Percentiles rank a stretch among this genome's conserved stretches.
phyloP scores from a whole-genome alignment of 2,888 invertebrate genomes.

The Notodonta dromedarius region DNA sequence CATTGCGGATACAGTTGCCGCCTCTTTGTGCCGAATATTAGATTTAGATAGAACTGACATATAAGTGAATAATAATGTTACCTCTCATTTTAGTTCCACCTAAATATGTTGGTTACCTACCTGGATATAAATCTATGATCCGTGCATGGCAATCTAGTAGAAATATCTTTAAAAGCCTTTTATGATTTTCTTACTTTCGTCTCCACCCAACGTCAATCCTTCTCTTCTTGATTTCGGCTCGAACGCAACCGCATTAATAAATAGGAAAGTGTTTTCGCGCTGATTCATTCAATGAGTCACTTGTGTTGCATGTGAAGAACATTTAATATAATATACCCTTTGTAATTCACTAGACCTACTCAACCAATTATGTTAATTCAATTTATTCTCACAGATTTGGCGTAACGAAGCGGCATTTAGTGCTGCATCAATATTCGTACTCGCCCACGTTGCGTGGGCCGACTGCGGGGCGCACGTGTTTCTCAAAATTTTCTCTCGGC shows the following conservation, averaged over 20 bases:
- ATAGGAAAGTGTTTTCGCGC: no score
- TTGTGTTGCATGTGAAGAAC: slow-evolving; percentile 3
- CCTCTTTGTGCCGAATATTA: slow-evolving; percentile 17
- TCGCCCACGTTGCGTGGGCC: slow-evolving; percentile 67
- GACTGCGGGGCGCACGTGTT: slow-evolving; percentile 43
- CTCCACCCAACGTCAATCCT: no score
- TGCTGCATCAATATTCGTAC: slow-evolving; percentile 65
- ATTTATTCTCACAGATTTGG: slow-evolving; percentile 54
- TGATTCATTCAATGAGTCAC: slow-evolving; percentile 43
- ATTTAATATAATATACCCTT: slow-evolving; percentile 18
- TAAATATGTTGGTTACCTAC: no score
- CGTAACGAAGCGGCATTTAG: slow-evolving; percentile 51
- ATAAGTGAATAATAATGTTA: no score
- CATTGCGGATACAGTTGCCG: slow-evolving; percentile 31
- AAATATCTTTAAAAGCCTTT: no score
- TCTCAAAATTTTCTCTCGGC: slow-evolving; percentile 60
- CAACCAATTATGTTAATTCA: slow-evolving; percentile 49
- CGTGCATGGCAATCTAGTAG: no score
- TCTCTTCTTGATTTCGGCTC: no score
- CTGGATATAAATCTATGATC: no score
- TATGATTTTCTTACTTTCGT: no score
- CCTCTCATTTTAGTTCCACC: no score
- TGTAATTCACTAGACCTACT: not conserved
- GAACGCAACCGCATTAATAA: no score
- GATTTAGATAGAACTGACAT: not conserved